Evolutionary conservation across 2,888 invertebrate genomes (phyloP), one percentile per base, ranked within the genome.

Genomic region (Lordiphosa fenestrarum): DNA sequence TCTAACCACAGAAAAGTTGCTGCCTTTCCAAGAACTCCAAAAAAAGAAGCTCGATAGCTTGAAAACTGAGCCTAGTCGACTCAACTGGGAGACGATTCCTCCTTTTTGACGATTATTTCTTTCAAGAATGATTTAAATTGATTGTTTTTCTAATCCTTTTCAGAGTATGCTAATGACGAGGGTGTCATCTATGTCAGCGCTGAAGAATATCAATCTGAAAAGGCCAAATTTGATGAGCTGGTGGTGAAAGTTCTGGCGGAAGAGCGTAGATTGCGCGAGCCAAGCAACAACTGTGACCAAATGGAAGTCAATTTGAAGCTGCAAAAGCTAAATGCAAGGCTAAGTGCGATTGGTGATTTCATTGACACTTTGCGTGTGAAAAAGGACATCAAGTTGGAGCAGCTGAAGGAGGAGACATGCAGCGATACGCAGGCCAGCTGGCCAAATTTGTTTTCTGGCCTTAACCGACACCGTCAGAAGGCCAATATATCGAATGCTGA

Each of bases 391-490:
- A 30, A 30, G 23, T 6, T 23, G 30, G 30, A 25, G 25, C 6
- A 25, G 2, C 23, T 23, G 25, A 7, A 25, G 25, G 19, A 25
- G 5, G 41, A 42, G n/a, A 2, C n/a, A 7, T 25, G 19, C 9
- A 15, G 3, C 3, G 21, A 7, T 9, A 39, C 25, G 7, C 44
- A 50, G n/a, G 51, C 46, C 5, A 6, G 15, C n/a, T 53, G 36
- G 64, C 6, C 44, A 13, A 42, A 48, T 2, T 3, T 64, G 4
- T 64, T 41, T 30, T 13, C 64, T 0, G 64, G 46, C 0, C 25
- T 71, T 1, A 71, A 62, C 38, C 56, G 41, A 21, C 21, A 59
- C 53, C 70, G 70, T 1, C 37, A 49, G 12, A 61, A 52, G 19
- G 23, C 38, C 7, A 15, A 33, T 0, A 30, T 37, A 9, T 39